Evolutionary conservation across 2,113 vertebrate genomes (phyloP), one percentile per base, ranked within the genome.

Genomic region (Lepidothrix coronata): DNA sequence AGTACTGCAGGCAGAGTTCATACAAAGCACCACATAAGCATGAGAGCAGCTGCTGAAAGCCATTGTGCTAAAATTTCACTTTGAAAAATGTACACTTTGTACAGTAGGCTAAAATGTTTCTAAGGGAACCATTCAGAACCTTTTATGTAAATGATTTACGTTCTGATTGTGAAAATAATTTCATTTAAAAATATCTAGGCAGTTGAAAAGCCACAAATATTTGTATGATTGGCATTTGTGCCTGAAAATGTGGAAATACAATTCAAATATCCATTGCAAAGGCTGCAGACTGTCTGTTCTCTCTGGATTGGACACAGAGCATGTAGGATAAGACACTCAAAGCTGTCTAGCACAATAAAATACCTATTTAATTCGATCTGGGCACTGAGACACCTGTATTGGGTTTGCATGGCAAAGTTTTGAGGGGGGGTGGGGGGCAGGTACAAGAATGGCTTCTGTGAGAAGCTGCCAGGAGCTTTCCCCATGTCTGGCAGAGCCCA

Each of bases 31-130:
- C 37, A n/a, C 24, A 62, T 75, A 92, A 85, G 62, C 84, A 89
- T 49, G 76, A 84, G 87, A 96, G 82, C 43, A 94, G 88, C 85
- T 96, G 85, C 92, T 93, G 75, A 91, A 95, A 85, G n/a, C 33
- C 55, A 46, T 43, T 72, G 76, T 94, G 81, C 48, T 82, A 80
- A 93, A 97, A 96, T 91, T 88, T 72, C 82, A 18, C 86, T 94
- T 97, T 73, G 73, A 79, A 93, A 88, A 93, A 91, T 89, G 85
- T 94, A 30, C 52, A 49, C 35, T 79, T 80, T 41, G 44, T 84
- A 94, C 71, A 96, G 75, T 37, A 82, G 55, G 25, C 23, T 80
- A 12, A 54, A 70, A 54, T 17, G 39, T 72, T 91, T 84, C 68
- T 20, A 76, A 73, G 76, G 30, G 48, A 87, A 33, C 17, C 66